Conservation (phyloP, 2,113 vertebrate genomes). For the Spilogale gracilis region DNA sequence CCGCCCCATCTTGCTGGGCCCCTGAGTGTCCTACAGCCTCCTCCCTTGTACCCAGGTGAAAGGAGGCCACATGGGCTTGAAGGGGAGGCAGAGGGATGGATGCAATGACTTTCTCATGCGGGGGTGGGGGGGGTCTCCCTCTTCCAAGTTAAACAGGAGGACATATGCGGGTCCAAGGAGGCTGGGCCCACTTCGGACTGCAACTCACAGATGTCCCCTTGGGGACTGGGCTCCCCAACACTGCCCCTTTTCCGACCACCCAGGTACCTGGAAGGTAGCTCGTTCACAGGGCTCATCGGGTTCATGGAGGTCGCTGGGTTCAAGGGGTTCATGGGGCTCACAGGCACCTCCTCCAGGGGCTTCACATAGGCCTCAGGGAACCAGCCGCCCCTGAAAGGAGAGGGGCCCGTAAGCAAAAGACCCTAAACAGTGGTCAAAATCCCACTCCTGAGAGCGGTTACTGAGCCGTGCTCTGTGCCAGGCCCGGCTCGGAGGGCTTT, state of each 20-base stretch:
- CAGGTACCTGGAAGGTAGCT: slow-evolving; percentile 76
- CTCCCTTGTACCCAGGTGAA: no score
- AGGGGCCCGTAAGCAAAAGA: not conserved
- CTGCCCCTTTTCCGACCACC: not conserved
- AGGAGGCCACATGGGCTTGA: not conserved
- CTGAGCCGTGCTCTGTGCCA: not conserved
- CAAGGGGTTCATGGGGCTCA: slow-evolving; percentile 72
- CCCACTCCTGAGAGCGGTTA: fast-evolving
- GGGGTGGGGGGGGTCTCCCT: not conserved
- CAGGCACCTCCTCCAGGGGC: slow-evolving; percentile 83
- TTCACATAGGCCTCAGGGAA: slow-evolving; percentile 97
- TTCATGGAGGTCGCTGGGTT: not conserved
- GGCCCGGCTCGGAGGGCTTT: not conserved
- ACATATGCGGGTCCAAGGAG: not conserved
- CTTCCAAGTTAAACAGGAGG: not conserved
- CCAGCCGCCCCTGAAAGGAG: slow-evolving; percentile 93
- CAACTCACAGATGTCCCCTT: not conserved
- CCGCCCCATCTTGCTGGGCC: fast-evolving
- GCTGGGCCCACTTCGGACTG: not conserved
- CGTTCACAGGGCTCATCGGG: slow-evolving; percentile 35
- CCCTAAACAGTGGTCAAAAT: not conserved
- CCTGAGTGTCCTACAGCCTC: not conserved
- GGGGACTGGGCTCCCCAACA: not conserved
- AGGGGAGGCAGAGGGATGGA: not conserved
- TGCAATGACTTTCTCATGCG: not conserved